These are phyloP conservation scores for Amphiprion clarkii DNA, from an alignment of 2,797 vertebrate species.

Conservation along the genomic window DNA sequence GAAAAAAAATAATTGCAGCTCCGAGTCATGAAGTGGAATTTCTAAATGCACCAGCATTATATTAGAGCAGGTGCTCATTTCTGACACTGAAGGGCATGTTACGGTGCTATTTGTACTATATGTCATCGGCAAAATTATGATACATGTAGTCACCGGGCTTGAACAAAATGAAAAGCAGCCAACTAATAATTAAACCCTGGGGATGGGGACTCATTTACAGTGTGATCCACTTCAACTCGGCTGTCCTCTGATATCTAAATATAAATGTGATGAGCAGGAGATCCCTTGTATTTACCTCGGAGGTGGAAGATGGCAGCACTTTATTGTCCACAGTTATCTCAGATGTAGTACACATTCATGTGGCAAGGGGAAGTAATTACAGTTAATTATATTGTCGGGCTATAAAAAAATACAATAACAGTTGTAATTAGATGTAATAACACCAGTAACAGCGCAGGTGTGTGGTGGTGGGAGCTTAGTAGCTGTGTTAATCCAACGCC, in stretches of 20 bases:
- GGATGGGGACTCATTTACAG: neutral
- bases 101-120: neutral
- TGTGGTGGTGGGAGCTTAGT: too few relatives aligned
- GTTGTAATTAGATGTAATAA: neutral
- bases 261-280: neutral
- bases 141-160: neutral
- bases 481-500: neutral
- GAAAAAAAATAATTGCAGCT: neutral
- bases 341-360: neutral
- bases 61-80: too few relatives aligned
- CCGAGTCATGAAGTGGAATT: neutral
- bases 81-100: neutral
- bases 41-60: too few relatives aligned
- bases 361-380: slow-evolving; percentile 12
- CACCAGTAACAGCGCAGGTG: neutral
- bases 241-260: neutral
- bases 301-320: neutral
- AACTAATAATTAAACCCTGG: neutral
- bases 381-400: slow-evolving; percentile 17
- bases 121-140: neutral
- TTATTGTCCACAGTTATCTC: slow-evolving; percentile 9
- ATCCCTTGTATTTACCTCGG: neutral
- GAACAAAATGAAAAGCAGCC: neutral
- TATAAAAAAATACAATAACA: slow-evolving; percentile 2
- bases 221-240: neutral